phyloP scores from a whole-genome alignment of 2,113 vertebrate species.

The human (Homo sapiens) region DNA sequence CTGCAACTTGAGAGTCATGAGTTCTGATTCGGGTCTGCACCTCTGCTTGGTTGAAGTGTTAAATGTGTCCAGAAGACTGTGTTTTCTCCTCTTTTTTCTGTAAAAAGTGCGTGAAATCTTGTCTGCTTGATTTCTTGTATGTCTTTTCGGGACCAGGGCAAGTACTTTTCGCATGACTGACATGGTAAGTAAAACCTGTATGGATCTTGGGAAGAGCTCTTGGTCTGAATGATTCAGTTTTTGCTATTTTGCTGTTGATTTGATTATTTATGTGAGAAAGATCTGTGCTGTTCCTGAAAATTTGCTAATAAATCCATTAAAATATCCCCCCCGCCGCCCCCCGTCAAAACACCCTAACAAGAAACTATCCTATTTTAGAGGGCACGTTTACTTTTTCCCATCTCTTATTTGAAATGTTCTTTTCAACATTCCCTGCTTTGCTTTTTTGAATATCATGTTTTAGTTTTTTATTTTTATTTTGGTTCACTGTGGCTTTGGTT shows the following conservation, averaged over 20 bases:
- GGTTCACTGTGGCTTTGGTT: neutral
- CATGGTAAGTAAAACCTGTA: neutral
- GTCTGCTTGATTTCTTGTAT: neutral
- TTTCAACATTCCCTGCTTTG: neutral
- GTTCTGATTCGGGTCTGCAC: neutral
- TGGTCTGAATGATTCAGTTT: neutral
- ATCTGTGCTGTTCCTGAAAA: neutral
- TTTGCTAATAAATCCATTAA: neutral
- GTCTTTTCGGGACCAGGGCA: neutral
- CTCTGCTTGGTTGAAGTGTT: neutral
- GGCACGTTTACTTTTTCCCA: neutral
- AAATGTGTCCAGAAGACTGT: no score
- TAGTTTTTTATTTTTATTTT: constrained; percentile 37
- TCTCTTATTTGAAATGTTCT: neutral
- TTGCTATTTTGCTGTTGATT: neutral
- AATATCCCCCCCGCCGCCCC: neutral
- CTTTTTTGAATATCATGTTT: constrained; percentile 16
- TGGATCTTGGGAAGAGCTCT: neutral
- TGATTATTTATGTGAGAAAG: neutral
- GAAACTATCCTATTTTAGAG: neutral
- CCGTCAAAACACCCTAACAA: neutral
- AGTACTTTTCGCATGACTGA: neutral
- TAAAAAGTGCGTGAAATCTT: neutral
- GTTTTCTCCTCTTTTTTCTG: neutral
- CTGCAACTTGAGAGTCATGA: rapidly evolving